phyloP scores from a whole-genome alignment of 2,888 invertebrate genomes.

The Slavum lentiscoides region DNA sequence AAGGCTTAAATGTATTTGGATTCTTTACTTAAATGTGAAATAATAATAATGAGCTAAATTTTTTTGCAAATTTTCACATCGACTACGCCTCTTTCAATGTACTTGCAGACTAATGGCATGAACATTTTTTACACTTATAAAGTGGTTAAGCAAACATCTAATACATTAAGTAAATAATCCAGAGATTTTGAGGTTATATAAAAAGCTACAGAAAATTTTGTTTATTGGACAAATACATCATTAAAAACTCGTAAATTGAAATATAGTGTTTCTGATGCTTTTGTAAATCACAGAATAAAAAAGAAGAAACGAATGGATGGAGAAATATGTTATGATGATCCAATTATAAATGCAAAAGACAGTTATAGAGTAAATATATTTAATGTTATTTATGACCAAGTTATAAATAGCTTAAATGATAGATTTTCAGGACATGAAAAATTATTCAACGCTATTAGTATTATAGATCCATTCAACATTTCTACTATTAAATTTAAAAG shows the following conservation, averaged over 20 bases:
- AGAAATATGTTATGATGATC: background rate
- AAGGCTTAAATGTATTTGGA: background rate
- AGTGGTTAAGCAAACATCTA: background rate
- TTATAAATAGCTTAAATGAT: background rate
- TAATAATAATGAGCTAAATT: too few species aligned
- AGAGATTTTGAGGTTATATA: background rate
- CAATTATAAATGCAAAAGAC: background rate
- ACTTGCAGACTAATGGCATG: background rate
- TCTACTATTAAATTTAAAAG: background rate
- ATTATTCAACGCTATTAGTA: background rate
- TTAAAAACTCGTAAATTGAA: background rate
- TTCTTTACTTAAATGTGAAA: background rate
- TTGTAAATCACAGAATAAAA: background rate
- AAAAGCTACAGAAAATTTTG: background rate
- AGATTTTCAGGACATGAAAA: background rate
- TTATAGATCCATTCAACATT: constrained; percentile 4
- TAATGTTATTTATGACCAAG: background rate
- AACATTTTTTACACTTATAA: background rate
- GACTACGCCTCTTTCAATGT: background rate
- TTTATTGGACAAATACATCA: background rate
- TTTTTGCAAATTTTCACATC: background rate
- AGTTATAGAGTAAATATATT: background rate
- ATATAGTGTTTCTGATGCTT: background rate
- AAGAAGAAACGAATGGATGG: background rate
- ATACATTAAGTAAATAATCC: background rate